Base-by-base conservation (phyloP, 2,888 invertebrate species). In the Phyllotreta striolata region DNA sequence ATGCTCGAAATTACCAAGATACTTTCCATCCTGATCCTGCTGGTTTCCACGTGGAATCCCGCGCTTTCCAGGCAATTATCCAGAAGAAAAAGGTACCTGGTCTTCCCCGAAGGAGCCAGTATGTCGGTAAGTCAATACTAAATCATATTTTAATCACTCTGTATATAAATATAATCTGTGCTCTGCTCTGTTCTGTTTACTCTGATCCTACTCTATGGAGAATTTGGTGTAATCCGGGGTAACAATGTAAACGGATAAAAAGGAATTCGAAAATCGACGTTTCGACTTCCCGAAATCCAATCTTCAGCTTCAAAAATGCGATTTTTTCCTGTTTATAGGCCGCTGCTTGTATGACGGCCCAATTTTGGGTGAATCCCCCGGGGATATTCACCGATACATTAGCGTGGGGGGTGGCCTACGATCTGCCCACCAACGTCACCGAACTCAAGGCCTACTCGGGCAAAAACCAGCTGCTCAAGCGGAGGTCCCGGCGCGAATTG, bases 361-460 rank as follows among this genome's bases (percentile, higher is more conserved):
- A 85, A 9, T 82, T 83, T 41, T 75, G 86, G 57, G 76, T 83
- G 4, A 71, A 75, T 1, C 72, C 70, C 8, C 83, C 84, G 0
- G 85, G 86, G 64, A 84, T 87, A 56, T 85, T 90, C 64, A 84
- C 89, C 7, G 84, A 88, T 76, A 91, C 91, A 0, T 84, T 89
- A 38, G 92, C 91, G 0, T 90, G 91, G 63, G 91, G 91, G 0
- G 79, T 92, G 68, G 91, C 91, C 0, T 92, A 89, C 83, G 89
- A 91, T 72, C 78, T 92, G 44, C 92, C 92, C 0, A 88, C 89
- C 68, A 87, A 88, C 66, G 78, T 87, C 83, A 66, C 49, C 37
- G 66, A 71, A 8, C 49, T 70, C 8, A 62, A 65, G 14, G 57
- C 64, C 7, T 57, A 72, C 6, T 62, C 66, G 7, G 56, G 60